A percentile compares a stretch with the other conserved stretches of the same genome.
Evolutionary conservation across 2,888 invertebrate genomes (phyloP).

Genomic region (Malthinus seriepunctatus): DNA sequence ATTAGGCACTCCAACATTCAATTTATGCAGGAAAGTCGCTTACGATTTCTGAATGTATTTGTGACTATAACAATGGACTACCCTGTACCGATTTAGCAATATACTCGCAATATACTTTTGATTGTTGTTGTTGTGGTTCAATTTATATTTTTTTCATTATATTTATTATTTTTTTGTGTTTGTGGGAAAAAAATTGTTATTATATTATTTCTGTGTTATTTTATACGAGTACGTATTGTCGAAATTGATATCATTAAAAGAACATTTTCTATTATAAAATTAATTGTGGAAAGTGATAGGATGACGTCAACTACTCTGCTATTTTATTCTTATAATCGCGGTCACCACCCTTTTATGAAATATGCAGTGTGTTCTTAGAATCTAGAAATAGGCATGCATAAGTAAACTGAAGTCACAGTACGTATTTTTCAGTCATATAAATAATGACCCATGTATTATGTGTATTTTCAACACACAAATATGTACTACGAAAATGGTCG

Average conservation of each 20-base stretch:
- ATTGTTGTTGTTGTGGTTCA: too few species aligned
- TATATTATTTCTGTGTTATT: background rate
- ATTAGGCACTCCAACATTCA: too few species aligned
- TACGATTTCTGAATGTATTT: too few species aligned
- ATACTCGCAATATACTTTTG: too few species aligned
- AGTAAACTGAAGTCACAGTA: constrained; percentile 9
- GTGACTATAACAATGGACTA: too few species aligned
- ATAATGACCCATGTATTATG: constrained; percentile 1
- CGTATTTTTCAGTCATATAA: constrained; percentile 3
- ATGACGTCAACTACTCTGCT: background rate
- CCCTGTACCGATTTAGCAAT: too few species aligned
- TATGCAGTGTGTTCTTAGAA: constrained; percentile 11
- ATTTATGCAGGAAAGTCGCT: too few species aligned
- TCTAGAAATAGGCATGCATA: constrained; percentile 20
- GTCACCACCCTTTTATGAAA: constrained; percentile 22
- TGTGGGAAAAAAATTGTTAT: background rate
- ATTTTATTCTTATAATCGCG: constrained; percentile 15
- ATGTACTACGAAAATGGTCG: too few species aligned
- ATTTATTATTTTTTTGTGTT: too few species aligned
- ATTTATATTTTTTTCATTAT: too few species aligned
- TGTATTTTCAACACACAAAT: too few species aligned
- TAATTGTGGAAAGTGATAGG: background rate
- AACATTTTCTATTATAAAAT: background rate
- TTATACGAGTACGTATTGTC: background rate
- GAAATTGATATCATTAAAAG: constrained; percentile 5